These are phyloP conservation scores for Macaria notata DNA, from an alignment of 2,888 invertebrate genomes.

Conservation along the genomic window DNA sequence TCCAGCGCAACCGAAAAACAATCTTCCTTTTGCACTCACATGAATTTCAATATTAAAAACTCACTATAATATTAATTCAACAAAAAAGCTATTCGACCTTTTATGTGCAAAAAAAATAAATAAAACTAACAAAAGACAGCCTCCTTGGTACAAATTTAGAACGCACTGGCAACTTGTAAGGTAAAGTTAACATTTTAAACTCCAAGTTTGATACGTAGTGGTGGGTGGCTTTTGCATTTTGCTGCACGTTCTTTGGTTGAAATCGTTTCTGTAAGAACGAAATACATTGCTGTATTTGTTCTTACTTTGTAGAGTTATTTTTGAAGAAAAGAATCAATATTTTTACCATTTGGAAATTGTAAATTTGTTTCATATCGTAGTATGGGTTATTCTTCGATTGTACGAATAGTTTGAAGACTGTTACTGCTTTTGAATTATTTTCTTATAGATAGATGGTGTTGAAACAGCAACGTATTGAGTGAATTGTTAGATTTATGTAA, in stretches of 20 bases:
- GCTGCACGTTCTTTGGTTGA: conserved; percentile 9
- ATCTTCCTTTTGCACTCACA: conserved; percentile 15
- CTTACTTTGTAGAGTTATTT: neutral
- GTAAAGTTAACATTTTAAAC: conserved; percentile 55
- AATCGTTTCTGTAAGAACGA: conserved; percentile 1
- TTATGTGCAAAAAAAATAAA: conserved; percentile 1
- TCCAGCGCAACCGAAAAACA: conserved; percentile 17
- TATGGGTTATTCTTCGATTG: neutral
- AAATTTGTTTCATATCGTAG: neutral
- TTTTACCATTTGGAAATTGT: neutral
- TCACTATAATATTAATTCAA: conserved; percentile 1
- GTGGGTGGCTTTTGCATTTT: conserved; percentile 21
- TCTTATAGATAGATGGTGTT: too few species aligned
- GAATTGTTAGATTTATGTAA: neutral
- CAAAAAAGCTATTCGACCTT: conserved; percentile 2
- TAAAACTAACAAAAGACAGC: conserved; percentile 19
- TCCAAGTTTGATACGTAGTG: conserved; percentile 8
- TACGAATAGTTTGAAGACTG: neutral
- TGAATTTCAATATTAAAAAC: neutral
- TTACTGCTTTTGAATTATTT: neutral
- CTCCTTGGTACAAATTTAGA: conserved; percentile 28
- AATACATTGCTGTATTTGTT: conserved; percentile 10
- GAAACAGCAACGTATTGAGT: conserved; percentile 2
- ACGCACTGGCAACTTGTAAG: conserved; percentile 51
- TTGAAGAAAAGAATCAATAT: conserved; percentile 6